Evolutionary conservation across 2,888 invertebrate species (phyloP).

Genomic region (Orthosia gothica): DNA sequence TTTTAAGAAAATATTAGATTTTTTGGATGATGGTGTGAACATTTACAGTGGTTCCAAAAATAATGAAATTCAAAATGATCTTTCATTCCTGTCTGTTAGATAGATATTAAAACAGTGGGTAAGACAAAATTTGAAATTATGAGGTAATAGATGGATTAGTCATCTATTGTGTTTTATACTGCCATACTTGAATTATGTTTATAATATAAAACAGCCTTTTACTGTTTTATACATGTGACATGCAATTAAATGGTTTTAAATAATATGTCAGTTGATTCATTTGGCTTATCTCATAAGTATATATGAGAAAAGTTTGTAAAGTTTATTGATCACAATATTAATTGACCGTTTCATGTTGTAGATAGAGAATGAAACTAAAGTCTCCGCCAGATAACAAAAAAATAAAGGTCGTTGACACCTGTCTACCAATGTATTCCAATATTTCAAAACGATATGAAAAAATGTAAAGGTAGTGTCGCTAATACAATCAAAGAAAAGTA

Average conservation of each 20-base stretch:
- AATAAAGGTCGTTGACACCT: too few relatives aligned
- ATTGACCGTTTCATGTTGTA: too few relatives aligned
- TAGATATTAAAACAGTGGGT: neutral
- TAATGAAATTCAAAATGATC: constrained; percentile 47
- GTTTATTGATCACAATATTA: too few relatives aligned
- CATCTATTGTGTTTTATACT: constrained; percentile 20
- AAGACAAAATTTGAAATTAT: neutral
- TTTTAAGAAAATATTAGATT: constrained; percentile 77
- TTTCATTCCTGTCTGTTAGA: neutral
- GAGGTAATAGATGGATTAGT: neutral
- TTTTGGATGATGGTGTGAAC: constrained; percentile 70
- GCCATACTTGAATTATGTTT: constrained; percentile 58
- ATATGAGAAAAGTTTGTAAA: too few relatives aligned
- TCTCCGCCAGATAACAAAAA: too few relatives aligned
- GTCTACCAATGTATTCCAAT: too few relatives aligned
- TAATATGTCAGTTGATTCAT: constrained; percentile 2
- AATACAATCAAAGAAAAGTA: too few relatives aligned
- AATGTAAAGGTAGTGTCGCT: too few relatives aligned
- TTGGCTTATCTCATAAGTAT: neutral
- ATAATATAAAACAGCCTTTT: constrained; percentile 32
- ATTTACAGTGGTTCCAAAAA: constrained; percentile 17
- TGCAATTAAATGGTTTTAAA: constrained; percentile 37
- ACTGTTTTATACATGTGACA: constrained; percentile 36
- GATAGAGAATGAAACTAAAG: too few relatives aligned
- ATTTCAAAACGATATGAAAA: too few relatives aligned